Evolutionary conservation across 2,888 invertebrate species (phyloP).

Genomic region (Trilocha varians): DNA sequence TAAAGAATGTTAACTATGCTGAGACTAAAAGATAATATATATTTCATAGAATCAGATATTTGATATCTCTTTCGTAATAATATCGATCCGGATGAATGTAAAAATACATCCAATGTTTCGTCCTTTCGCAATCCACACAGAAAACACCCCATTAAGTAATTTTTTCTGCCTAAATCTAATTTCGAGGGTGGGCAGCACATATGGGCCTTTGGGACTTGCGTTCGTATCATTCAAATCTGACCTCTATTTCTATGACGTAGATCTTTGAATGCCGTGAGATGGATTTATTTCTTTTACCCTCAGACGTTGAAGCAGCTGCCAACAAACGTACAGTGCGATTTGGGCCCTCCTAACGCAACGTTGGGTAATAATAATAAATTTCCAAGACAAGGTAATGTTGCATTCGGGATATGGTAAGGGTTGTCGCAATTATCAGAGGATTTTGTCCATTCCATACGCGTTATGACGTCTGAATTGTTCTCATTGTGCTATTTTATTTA

Average conservation of each 20-base stretch:
- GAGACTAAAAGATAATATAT: no score
- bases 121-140: constrained; percentile 49
- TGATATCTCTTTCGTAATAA: constrained; percentile 23
- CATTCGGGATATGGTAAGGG: constrained; percentile 43
- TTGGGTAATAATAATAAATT: constrained; percentile 68
- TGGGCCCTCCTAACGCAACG: constrained; percentile 54
- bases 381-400: constrained; percentile 56
- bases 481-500: background rate
- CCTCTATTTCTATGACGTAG: constrained; percentile 16
- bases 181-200: constrained; percentile 61
- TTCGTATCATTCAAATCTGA: constrained; percentile 14
- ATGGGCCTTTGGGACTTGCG: constrained; percentile 55
- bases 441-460: constrained; percentile 18
- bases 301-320: constrained; percentile 50
- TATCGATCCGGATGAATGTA: constrained; percentile 30
- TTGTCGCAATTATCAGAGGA: constrained; percentile 48
- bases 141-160: constrained; percentile 70
- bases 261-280: constrained; percentile 15
- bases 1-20: no score
- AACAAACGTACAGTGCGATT: constrained; percentile 51
- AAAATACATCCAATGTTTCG: constrained; percentile 32
- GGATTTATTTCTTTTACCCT: constrained; percentile 18
- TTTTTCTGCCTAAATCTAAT: constrained; percentile 65
- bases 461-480: background rate
- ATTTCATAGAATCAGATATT: constrained; percentile 18